Base-by-base conservation (phyloP, 2,113 vertebrate species). In the Pristiophorus japonicus region DNA sequence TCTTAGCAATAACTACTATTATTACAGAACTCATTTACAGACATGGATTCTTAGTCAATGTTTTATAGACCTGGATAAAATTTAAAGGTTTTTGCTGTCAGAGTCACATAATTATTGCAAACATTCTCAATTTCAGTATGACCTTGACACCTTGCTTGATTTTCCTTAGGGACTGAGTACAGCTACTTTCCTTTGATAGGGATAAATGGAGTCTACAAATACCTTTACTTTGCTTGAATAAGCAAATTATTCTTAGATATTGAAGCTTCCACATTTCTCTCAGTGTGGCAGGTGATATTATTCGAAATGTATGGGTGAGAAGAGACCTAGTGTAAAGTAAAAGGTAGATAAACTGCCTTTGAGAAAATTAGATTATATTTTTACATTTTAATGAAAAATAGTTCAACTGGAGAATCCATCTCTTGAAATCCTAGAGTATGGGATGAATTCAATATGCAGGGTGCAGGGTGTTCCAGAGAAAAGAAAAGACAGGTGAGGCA, bases 121-220 rank as follows among this genome's bases (percentile, higher is more conserved):
- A 47, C 34, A 45, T 45, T 94, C 93, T 94, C 93, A 67, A 27
- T 94, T 94, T 94, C 38, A 30, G 24, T 47, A 4, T 70, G 45
- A 67, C 93, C 65, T 94, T 94, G 93, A 51, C 93, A 70, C 42
- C 65, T 70, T 94, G 93, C 45, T 51, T 67, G 42, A 70, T 94
- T 94, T 70, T 94, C 93, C 93, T 70, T 51, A 24, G 66, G 93
- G 63, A 94, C 45, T 73, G 14, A 34, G 66, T 47, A 51, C 63
- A 47, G 45, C 65, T 70, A 45, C 93, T 70, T 45, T 73, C 24
- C 66, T 73, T 67, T 67, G 45, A 94, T 94, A 94, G 73, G 93
- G 93, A 94, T 70, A 94, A 94, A 94, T 94, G 93, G 93, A 94
- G 22, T 34, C 65, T 70, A 70, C 65, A 70, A 94, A 94, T 94